Evolutionary conservation across 1,140 invertebrate genomes (phyloP).

Genomic region (Drosophila aff.): DNA sequence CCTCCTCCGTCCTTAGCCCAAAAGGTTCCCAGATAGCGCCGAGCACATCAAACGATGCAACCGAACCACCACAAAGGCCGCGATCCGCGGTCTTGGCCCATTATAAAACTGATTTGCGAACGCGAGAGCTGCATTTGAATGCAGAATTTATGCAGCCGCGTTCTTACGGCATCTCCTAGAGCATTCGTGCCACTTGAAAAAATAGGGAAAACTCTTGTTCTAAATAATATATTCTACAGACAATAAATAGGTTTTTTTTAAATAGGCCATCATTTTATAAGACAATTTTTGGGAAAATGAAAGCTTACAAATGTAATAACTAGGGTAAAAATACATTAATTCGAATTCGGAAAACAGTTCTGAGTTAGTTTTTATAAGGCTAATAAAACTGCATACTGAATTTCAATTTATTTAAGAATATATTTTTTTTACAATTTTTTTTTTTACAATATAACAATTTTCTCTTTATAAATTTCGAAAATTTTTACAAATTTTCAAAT

Average conservation of each 20-base stretch:
- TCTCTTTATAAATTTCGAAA: too few species aligned
- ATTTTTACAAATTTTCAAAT: too few species aligned
- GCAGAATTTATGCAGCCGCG: slow-evolving; percentile 61
- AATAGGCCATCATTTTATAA: too few species aligned
- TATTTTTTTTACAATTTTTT: too few species aligned
- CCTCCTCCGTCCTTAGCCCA: slow-evolving; percentile 2
- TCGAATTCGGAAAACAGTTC: too few species aligned
- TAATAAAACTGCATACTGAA: too few species aligned
- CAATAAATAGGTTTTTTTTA: not conserved
- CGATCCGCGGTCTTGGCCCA: slow-evolving; percentile 27
- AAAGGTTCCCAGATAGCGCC: slow-evolving; percentile 45
- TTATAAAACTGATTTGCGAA: slow-evolving; percentile 79
- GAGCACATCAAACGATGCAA: slow-evolving; percentile 36
- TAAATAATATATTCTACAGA: not conserved
- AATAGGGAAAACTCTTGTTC: not conserved
- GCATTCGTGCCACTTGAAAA: slow-evolving; percentile 16
- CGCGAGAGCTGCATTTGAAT: slow-evolving; percentile 46
- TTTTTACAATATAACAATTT: too few species aligned
- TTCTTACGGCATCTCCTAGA: slow-evolving; percentile 22
- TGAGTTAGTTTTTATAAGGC: too few species aligned
- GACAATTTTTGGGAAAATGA: too few species aligned
- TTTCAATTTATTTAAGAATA: too few species aligned
- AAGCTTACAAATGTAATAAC: too few species aligned
- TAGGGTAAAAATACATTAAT: too few species aligned
- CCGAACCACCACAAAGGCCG: slow-evolving; percentile 12